These are phyloP conservation scores for human (Homo sapiens) DNA, from an alignment of 2,113 vertebrate genomes.

Conservation along the genomic window GRCh38 chr5:139872001-139872500, in stretches of 20 bases:
- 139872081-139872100: not conserved
- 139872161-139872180: not conserved
- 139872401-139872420: not conserved
- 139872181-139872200: not conserved
- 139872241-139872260: not conserved
- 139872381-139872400: not conserved
- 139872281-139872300: not conserved
- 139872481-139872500: not conserved
- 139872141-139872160: not conserved
- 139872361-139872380: not conserved
- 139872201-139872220: not conserved
- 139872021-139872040: not conserved
- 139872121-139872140: not conserved
- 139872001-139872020: not conserved
- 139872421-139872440: not conserved
- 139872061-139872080: not conserved
- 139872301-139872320: not conserved
- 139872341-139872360: not conserved
- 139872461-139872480: not conserved
- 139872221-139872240: not conserved
- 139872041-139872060: not conserved
- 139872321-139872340: not conserved
- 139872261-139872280: not conserved
- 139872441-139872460: not conserved
- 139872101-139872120: not conserved